Evolutionary conservation across 1,140 invertebrate species (phyloP).

Genomic region (Trissolcus basalis): DNA sequence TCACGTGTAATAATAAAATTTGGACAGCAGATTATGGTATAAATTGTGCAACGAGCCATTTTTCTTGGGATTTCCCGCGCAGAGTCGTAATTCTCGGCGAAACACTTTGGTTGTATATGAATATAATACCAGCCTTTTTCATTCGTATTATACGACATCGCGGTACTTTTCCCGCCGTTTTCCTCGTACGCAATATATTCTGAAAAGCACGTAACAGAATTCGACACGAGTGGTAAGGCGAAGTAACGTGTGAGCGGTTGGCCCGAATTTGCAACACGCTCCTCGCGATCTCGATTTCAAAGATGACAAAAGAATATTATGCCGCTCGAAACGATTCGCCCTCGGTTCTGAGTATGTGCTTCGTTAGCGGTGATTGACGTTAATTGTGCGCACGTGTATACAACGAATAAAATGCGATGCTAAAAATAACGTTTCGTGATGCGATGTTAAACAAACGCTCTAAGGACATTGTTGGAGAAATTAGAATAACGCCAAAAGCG

Average conservation of each 20-base stretch:
- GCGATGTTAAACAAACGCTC: constrained; percentile 2
- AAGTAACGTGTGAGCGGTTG: constrained; percentile 41
- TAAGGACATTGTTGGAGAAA: not conserved
- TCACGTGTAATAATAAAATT: constrained; percentile 37
- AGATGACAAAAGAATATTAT: constrained; percentile 51
- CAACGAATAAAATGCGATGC: constrained; percentile 8
- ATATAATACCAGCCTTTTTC: constrained; percentile 52
- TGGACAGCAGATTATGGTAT: constrained; percentile 28
- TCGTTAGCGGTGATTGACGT: constrained; percentile 24
- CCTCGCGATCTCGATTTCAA: constrained; percentile 34
- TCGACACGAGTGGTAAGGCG: constrained; percentile 50
- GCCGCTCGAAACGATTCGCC: constrained; percentile 29
- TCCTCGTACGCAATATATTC: constrained; percentile 53
- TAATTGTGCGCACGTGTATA: constrained; percentile 34
- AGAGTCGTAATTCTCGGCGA: constrained; percentile 37
- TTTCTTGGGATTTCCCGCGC: constrained; percentile 35
- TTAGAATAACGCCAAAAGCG: not conserved
- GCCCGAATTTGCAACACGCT: constrained; percentile 35
- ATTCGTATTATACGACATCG: constrained; percentile 45
- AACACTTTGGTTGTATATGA: constrained; percentile 45
- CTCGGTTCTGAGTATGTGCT: constrained; percentile 14
- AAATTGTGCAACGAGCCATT: constrained; percentile 43
- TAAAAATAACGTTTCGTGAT: constrained; percentile 8
- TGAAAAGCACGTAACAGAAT: constrained; percentile 32
- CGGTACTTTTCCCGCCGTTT: constrained; percentile 33